Evolutionary conservation across 2,113 vertebrate species (phyloP).

Genomic region (Eurystomus gularis): DNA sequence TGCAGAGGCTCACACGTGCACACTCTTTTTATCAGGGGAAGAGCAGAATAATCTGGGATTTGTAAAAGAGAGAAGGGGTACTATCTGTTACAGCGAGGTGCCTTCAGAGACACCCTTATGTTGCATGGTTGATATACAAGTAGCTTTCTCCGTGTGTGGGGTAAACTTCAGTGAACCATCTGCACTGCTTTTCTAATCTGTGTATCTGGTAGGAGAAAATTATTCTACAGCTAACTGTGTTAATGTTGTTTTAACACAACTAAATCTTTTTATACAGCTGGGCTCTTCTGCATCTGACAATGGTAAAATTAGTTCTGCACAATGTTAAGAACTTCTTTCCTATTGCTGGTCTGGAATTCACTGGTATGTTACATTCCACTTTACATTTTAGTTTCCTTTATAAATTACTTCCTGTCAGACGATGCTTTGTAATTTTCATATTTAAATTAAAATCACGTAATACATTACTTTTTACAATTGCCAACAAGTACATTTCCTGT

Average conservation of each 20-base stretch:
- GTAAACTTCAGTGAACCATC: neutral
- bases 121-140: neutral
- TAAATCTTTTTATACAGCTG: conserved; percentile 77
- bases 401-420: neutral
- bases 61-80: neutral
- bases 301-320: conserved; percentile 92
- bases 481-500: neutral
- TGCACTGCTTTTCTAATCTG: neutral
- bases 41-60: neutral
- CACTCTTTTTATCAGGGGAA: neutral
- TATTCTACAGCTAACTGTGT: neutral
- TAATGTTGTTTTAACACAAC: neutral
- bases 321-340: conserved; percentile 95
- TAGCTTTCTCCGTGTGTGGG: neutral
- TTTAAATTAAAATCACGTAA: neutral
- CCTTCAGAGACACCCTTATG: neutral
- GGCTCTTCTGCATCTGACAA: conserved; percentile 91
- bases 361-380: conserved; percentile 76
- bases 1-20: neutral
- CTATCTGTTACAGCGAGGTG: neutral
- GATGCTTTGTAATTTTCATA: neutral
- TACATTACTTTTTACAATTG: neutral
- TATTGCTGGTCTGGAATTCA: conserved; percentile 90
- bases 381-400: neutral
- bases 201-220: neutral